Base-by-base conservation (phyloP, 2,888 invertebrate genomes). In the Synanthedon andrenaeformis region DNA sequence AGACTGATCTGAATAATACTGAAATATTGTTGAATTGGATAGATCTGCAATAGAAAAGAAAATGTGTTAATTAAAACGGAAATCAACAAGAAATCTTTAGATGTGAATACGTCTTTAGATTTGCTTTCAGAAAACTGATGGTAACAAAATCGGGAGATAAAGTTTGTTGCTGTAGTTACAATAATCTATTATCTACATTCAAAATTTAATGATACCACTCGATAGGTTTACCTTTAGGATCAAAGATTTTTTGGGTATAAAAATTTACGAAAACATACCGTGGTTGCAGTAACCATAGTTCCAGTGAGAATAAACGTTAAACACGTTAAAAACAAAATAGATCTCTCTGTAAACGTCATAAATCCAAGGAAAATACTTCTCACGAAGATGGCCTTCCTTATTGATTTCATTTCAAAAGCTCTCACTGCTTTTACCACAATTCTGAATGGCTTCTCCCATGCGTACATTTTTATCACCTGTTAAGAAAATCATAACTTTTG, bases 381-480 rank as follows among this genome's bases (percentile, higher is more conserved):
- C n/a, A 93, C 89, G 60, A 89, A 90, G 11, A 91, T 89, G 4
- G 91, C 89, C 54, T 87, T 84, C 61, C 76, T 84, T 41, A 93
- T 79, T 19, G 90, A 82, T 1, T 66, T 72, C 62, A 93, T 80
- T 77, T 93, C 87, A 51, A 69, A 72, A 54, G 66, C 82, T 62
- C 94, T 78, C 3, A 91, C 89, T 5, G 82, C 69, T 52, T 85
- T 89, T 11, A 95, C 91, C 0, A 95, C 82, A 17, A 89, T 76
- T 52, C 92, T 91, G 74, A 97, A 97, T 0, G 96, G 94, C 61
- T 91, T 90, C 78, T 97, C 97, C 94, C 97, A 97, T 2, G 96
- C 93, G 74, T 96, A 97, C 96, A 97, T 97, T 87, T 97, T 97
- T 58, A 97, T 95, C 0, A 96, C 94, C 83, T 93, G 74, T 52